Percentiles rank a stretch among this genome's conserved stretches.
Evolutionary conservation across 2,888 invertebrate species (phyloP).

Genomic region (Mesorhabditis spiculigera): DNA sequence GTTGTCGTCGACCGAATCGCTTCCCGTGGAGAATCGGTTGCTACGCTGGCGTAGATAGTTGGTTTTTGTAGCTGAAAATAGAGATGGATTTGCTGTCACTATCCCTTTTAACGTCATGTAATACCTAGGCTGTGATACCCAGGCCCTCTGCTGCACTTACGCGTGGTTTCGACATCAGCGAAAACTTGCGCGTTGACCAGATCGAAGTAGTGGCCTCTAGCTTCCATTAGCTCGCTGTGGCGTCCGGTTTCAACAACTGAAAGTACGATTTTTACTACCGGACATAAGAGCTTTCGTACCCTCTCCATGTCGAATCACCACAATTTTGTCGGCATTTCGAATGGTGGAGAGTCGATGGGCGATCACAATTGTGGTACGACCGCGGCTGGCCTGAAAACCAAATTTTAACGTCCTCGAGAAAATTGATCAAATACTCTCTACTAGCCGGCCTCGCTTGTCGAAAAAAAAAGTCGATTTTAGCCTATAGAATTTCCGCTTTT

Average conservation of each 20-base stretch:
- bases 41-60: neutral
- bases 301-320: slow-evolving; percentile 58
- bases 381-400: slow-evolving; percentile 32
- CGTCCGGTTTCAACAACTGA: slow-evolving; percentile 71
- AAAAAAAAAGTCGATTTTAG: neutral
- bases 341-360: slow-evolving; percentile 64
- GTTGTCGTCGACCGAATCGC: neutral
- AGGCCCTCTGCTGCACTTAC: too few species aligned
- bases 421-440: neutral
- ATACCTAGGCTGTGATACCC: too few species aligned
- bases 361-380: slow-evolving; percentile 62
- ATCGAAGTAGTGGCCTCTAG: slow-evolving; percentile 68
- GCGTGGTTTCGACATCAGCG: slow-evolving; percentile 27
- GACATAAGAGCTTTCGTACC: neutral
- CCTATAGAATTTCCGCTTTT: neutral
- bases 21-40: neutral
- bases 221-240: slow-evolving; percentile 69
- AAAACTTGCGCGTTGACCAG: slow-evolving; percentile 58
- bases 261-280: neutral
- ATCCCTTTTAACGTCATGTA: neutral
- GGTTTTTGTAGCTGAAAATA: too few species aligned
- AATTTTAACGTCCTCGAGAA: neutral
- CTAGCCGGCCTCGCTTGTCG: neutral
- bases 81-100: neutral
- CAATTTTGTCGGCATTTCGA: slow-evolving; percentile 63